phyloP scores from a whole-genome alignment of 2,113 vertebrate species.

The Camelus bactrianus region DNA sequence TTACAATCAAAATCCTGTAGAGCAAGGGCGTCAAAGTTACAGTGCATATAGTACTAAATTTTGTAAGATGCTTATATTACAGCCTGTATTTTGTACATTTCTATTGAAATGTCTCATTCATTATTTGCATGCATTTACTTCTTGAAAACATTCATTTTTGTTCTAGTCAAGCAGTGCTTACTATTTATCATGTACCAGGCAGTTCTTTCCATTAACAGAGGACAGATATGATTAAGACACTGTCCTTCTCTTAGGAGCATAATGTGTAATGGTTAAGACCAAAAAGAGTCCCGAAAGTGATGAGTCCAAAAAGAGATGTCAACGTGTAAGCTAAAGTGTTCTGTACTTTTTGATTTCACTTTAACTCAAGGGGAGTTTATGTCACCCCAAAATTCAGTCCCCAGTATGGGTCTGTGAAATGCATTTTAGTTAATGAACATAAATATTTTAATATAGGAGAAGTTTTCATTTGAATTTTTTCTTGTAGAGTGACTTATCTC shows the following conservation, averaged over 20 bases:
- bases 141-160: slow-evolving; percentile 15
- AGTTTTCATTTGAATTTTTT: slow-evolving; percentile 45
- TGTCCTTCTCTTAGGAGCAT: not conserved
- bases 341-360: not conserved
- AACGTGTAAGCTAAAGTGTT: not conserved
- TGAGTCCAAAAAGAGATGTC: not conserved
- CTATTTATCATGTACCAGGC: not conserved
- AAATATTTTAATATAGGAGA: not conserved
- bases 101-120: not conserved
- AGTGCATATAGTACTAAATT: not conserved
- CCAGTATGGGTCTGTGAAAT: not conserved
- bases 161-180: not conserved
- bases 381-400: not conserved
- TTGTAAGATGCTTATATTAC: not conserved
- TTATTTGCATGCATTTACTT: not conserved
- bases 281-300: not conserved
- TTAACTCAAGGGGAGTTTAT: not conserved
- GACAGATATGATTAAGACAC: not conserved
- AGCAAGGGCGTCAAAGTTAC: not conserved
- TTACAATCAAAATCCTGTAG: not conserved
- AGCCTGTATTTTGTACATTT: not conserved
- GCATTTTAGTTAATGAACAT: slow-evolving; percentile 47
- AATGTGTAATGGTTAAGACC: not conserved
- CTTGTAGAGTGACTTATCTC: slow-evolving; percentile 16
- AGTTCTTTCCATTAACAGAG: not conserved